phyloP scores from a whole-genome alignment of 2,888 invertebrate genomes.

The Thyatira batis region DNA sequence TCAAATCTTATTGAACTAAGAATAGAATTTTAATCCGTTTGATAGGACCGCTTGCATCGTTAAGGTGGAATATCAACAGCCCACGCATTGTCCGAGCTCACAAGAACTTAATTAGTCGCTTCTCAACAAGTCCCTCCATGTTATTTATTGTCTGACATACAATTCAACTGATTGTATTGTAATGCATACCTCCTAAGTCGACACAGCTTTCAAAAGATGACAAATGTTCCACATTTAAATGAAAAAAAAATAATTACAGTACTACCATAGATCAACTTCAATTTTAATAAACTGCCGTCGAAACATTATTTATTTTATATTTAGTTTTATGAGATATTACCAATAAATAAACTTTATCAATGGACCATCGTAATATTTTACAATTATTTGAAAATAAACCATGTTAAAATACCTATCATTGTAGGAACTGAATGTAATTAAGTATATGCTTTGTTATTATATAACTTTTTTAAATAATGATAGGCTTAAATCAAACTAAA shows the following conservation, averaged over 20 bases:
- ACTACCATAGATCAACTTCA: conserved; percentile 20
- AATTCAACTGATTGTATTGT: conserved; percentile 63
- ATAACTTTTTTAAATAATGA: not conserved
- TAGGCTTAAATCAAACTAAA: not conserved
- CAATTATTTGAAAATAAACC: not conserved
- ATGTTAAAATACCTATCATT: too few species aligned
- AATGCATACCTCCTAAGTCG: conserved; percentile 55
- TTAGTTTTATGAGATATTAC: not conserved
- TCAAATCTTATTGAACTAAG: conserved; percentile 29
- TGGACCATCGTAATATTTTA: not conserved
- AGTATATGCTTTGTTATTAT: not conserved
- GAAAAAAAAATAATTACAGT: conserved; percentile 31
- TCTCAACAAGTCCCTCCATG: conserved; percentile 60
- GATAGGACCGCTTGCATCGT: conserved; percentile 43
- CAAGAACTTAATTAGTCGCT: conserved; percentile 78
- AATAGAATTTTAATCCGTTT: conserved; percentile 30
- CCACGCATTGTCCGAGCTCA: conserved; percentile 62
- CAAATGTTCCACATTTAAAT: conserved; percentile 31
- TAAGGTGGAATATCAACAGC: conserved; percentile 51
- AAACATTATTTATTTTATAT: conserved; percentile 26
- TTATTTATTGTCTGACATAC: conserved; percentile 72
- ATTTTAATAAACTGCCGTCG: conserved; percentile 13
- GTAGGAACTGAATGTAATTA: not conserved
- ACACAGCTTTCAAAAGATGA: conserved; percentile 49
- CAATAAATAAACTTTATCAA: not conserved